Evolutionary conservation across 2,797 vertebrate genomes (phyloP).

Genomic region (Falco columbarius): DNA sequence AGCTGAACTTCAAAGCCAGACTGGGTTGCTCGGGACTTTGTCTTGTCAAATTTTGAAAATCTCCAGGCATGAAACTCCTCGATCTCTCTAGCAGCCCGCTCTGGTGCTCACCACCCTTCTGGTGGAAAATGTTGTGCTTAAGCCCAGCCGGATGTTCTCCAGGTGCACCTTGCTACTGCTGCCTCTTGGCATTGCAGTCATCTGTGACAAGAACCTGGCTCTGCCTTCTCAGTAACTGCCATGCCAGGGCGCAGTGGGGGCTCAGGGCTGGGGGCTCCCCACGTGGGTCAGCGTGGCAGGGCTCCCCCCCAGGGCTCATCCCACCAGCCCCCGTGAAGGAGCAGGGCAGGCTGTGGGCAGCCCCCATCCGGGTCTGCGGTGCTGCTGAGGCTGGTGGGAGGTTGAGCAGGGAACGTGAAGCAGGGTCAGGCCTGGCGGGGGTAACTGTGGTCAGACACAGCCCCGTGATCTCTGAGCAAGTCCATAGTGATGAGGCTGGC

Average conservation of each 20-base stretch:
- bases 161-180: neutral
- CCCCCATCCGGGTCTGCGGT: fast-evolving
- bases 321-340: neutral
- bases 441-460: neutral
- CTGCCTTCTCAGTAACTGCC: neutral
- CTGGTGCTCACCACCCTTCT: neutral
- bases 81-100: neutral
- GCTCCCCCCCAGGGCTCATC: neutral
- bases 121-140: neutral
- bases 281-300: neutral
- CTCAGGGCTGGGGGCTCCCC: fast-evolving
- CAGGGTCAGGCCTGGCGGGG: fast-evolving
- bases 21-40: neutral
- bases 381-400: fast-evolving
- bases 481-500: fast-evolving
- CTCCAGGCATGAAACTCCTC: neutral
- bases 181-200: neutral
- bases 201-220: neutral
- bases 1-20: neutral
- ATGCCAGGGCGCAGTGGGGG: fast-evolving
- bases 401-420: fast-evolving
- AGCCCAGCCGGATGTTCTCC: neutral
- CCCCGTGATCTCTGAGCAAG: fast-evolving
- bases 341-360: neutral
- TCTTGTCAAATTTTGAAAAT: neutral